A percentile compares a stretch with the other conserved stretches of the same genome.
These are phyloP conservation scores for Tenthredo livida DNA, from an alignment of 2,888 invertebrate genomes.

Conservation along the genomic window DNA sequence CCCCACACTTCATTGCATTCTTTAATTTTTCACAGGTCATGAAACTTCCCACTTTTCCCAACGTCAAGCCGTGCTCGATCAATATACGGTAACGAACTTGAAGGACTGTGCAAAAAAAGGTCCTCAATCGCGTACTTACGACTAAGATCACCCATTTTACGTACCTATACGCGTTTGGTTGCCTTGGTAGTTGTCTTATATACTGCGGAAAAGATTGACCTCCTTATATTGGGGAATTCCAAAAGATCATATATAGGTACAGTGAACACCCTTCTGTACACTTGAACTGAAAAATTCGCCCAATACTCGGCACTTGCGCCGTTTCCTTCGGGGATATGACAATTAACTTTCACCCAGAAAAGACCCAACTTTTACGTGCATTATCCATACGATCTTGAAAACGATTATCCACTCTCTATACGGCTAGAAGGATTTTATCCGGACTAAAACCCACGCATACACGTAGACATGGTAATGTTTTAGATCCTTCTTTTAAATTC, in stretches of 20 bases:
- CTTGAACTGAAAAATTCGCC: no score
- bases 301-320: no score
- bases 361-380: no score
- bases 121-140: not conserved
- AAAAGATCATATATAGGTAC: no score
- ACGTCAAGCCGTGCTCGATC: not conserved
- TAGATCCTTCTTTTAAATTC: not conserved
- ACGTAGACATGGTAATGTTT: not conserved
- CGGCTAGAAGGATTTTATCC: no score
- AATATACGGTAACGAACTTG: not conserved
- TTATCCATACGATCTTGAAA: no score
- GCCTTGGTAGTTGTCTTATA: not conserved
- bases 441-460: not conserved
- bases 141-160: not conserved
- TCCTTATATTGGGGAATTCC: not conserved
- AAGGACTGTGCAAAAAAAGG: not conserved
- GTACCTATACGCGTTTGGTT: not conserved
- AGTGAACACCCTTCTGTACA: no score
- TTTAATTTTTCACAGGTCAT: not conserved
- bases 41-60: not conserved
- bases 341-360: no score
- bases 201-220: not conserved
- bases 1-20: not conserved
- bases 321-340: no score
- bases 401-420: no score